Evolutionary conservation across 2,113 vertebrate species (phyloP).

Genomic region (Pimephales promelas): DNA sequence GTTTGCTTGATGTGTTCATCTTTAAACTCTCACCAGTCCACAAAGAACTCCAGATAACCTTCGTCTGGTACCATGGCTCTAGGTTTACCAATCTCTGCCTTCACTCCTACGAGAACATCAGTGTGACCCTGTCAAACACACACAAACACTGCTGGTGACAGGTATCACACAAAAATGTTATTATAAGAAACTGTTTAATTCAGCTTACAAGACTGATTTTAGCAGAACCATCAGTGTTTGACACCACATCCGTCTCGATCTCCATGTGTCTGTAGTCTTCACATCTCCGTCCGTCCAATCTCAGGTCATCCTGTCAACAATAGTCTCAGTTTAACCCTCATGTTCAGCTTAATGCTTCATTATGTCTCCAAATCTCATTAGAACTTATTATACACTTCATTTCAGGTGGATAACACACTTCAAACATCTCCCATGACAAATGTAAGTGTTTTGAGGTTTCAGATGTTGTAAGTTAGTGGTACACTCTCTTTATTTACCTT

Average conservation of each 20-base stretch:
- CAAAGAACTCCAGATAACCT: conserved; percentile 96
- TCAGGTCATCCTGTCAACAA: conserved; percentile 86
- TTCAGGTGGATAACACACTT: too few species aligned
- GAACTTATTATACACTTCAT: too few species aligned
- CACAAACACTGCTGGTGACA: background rate
- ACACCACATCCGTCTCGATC: conserved; percentile 94
- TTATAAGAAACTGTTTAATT: background rate
- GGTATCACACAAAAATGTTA: too few species aligned
- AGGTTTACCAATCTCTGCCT: conserved; percentile 94
- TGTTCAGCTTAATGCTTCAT: too few species aligned
- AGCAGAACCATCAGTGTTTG: conserved; percentile 95
- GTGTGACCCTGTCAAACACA: conserved; percentile 85
- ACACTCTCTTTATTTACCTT: too few species aligned
- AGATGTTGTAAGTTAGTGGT: too few species aligned
- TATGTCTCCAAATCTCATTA: too few species aligned
- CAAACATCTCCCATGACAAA: too few species aligned
- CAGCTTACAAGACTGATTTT: conserved; percentile 88
- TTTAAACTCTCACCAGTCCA: conserved; percentile 87
- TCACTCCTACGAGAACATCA: conserved; percentile 91
- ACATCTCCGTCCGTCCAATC: conserved; percentile 91
- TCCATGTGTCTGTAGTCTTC: conserved; percentile 95
- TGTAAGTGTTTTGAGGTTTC: too few species aligned
- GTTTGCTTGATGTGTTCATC: too few species aligned
- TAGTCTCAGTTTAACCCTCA: background rate
- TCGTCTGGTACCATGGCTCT: conserved; percentile 84